Evolutionary conservation across 2,797 vertebrate genomes (phyloP).

Genomic region (Acropternis orthonyx): DNA sequence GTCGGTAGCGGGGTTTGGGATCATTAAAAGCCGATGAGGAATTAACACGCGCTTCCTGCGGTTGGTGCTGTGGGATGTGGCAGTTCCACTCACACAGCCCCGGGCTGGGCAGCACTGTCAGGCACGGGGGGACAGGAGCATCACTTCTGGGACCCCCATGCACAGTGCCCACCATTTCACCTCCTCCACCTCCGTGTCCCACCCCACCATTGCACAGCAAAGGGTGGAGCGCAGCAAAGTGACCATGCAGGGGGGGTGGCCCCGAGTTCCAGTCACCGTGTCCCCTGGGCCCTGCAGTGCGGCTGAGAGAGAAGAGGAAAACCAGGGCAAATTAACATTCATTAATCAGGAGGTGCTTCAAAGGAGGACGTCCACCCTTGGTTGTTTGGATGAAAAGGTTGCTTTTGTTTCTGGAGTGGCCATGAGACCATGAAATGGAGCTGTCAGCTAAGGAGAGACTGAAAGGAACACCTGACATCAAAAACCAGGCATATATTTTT

Average conservation of each 20-base stretch:
- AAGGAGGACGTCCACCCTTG: background rate
- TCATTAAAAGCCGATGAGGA: constrained; percentile 41
- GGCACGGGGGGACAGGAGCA: rapidly evolving
- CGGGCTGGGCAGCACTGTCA: background rate
- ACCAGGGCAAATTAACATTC: background rate
- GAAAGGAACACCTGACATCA: background rate
- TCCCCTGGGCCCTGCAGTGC: background rate
- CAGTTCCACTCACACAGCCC: background rate
- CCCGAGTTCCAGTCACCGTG: background rate
- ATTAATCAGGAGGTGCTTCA: background rate
- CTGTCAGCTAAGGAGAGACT: background rate
- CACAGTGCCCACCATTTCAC: rapidly evolving
- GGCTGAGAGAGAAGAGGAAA: background rate
- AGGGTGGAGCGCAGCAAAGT: background rate
- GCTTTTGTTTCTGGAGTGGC: constrained; percentile 5
- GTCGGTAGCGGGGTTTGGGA: constrained; percentile 37
- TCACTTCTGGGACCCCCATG: rapidly evolving
- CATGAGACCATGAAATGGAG: background rate
- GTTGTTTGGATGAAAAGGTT: background rate
- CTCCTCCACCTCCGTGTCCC: background rate
- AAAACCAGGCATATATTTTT: background rate
- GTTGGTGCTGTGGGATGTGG: background rate
- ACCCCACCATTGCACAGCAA: background rate
- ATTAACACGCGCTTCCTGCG: background rate
- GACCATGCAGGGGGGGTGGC: background rate